Conservation (phyloP, 2,113 vertebrate species). For the Cryptotis parvus region DNA sequence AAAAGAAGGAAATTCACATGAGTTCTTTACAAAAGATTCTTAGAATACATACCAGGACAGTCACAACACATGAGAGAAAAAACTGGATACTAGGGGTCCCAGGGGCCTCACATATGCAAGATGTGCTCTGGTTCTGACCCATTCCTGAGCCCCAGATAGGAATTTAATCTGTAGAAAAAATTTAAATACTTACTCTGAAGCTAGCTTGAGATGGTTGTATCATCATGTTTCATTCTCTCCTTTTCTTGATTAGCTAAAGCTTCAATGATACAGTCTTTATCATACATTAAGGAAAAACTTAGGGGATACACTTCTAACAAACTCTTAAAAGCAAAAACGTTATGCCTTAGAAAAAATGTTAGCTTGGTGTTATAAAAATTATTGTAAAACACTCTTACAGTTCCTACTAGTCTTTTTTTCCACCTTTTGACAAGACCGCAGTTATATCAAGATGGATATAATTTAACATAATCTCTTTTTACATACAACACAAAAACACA, state of each 20-base stretch:
- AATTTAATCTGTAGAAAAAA: constrained; percentile 38
- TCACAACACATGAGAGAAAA: neutral
- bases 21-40: too few species aligned
- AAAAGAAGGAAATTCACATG: too few species aligned
- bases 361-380: constrained; percentile 30
- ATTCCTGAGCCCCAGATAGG: neutral
- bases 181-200: constrained; percentile 94
- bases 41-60: neutral
- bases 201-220: constrained; percentile 98
- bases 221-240: constrained; percentile 99
- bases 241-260: constrained; percentile 98
- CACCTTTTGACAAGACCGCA: constrained; percentile 44
- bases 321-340: constrained; percentile 17
- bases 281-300: constrained; percentile 86
- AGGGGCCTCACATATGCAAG: too few species aligned
- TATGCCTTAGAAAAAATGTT: neutral
- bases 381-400: constrained; percentile 18
- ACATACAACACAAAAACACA: neutral
- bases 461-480: constrained; percentile 34
- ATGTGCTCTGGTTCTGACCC: too few species aligned
- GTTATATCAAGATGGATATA: constrained; percentile 24
- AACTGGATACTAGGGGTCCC: too few species aligned
- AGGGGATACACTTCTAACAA: constrained; percentile 26
- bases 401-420: constrained; percentile 38
- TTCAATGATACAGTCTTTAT: constrained; percentile 98